phyloP scores from a whole-genome alignment of 2,888 invertebrate species.

The Drosophila putrida region DNA sequence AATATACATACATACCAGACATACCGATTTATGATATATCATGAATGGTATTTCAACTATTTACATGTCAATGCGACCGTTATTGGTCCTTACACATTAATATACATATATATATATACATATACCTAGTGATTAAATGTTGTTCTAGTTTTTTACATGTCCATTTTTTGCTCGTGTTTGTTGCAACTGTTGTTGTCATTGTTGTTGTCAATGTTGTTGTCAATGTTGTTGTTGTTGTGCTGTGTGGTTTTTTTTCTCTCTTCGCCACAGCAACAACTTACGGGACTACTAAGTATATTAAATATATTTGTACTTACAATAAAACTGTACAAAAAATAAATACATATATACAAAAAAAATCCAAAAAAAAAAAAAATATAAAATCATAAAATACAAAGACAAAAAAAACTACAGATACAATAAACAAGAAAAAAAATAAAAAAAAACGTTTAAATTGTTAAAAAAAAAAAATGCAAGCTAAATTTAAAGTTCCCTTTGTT shows the following conservation, averaged over 20 bases:
- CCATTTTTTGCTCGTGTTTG: slow-evolving; percentile 70
- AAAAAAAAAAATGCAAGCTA: slow-evolving; percentile 13
- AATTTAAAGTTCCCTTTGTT: slow-evolving; percentile 64
- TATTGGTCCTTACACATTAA: slow-evolving; percentile 54
- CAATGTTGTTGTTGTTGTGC: slow-evolving; percentile 43
- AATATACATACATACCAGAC: slow-evolving; percentile 18
- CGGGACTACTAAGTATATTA: slow-evolving; percentile 22
- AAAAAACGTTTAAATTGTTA: slow-evolving; percentile 6
- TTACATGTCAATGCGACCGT: slow-evolving; percentile 68
- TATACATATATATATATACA: slow-evolving; percentile 7
- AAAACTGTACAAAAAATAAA: slow-evolving; percentile 26
- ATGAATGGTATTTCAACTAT: slow-evolving; percentile 63
- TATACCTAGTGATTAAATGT: slow-evolving; percentile 46
- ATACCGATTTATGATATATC: slow-evolving; percentile 8
- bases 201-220: slow-evolving; percentile 53
- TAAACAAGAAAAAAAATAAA: background rate
- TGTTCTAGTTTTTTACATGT: slow-evolving; percentile 64
- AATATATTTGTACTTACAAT: slow-evolving; percentile 25
- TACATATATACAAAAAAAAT: slow-evolving; percentile 8
- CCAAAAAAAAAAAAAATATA: slow-evolving; percentile 1
- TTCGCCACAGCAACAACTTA: slow-evolving; percentile 43
- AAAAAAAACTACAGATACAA: slow-evolving; percentile 10
- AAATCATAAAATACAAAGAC: background rate
- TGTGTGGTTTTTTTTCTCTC: slow-evolving; percentile 29
- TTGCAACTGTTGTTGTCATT: slow-evolving; percentile 70